phyloP scores from a whole-genome alignment of 2,113 vertebrate species.

The Prionailurus viverrinus region DNA sequence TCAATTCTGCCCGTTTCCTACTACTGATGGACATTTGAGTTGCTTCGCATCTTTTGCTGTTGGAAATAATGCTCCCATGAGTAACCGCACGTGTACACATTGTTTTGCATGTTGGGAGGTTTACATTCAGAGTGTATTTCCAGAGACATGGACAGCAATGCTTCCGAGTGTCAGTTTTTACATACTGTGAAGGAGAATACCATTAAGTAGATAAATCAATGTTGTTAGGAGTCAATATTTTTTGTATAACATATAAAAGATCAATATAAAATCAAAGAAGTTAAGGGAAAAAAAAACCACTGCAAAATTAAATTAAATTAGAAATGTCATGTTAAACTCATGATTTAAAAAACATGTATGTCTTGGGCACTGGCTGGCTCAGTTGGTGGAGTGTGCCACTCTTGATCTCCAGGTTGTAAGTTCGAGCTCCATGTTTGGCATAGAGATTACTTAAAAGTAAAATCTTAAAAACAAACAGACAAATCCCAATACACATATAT shows the following conservation, averaged over 20 bases:
- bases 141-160: background rate
- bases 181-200: background rate
- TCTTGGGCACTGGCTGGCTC: background rate
- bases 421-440: background rate
- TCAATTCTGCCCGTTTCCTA: background rate
- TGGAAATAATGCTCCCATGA: background rate
- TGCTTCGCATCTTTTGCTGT: background rate
- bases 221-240: background rate
- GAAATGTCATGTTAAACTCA: background rate
- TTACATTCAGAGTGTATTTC: background rate
- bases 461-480: background rate
- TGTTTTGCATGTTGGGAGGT: background rate
- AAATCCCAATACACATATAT: background rate
- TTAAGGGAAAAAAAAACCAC: background rate
- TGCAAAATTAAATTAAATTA: background rate
- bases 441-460: background rate
- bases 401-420: background rate
- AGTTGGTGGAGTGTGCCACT: background rate
- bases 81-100: too few relatives aligned
- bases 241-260: background rate
- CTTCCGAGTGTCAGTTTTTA: background rate
- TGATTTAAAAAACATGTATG: background rate
- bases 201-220: background rate
- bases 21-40: background rate
- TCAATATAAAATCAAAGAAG: background rate